Base-by-base conservation (phyloP, 2,797 vertebrate species). In the Sebastes alutus region DNA sequence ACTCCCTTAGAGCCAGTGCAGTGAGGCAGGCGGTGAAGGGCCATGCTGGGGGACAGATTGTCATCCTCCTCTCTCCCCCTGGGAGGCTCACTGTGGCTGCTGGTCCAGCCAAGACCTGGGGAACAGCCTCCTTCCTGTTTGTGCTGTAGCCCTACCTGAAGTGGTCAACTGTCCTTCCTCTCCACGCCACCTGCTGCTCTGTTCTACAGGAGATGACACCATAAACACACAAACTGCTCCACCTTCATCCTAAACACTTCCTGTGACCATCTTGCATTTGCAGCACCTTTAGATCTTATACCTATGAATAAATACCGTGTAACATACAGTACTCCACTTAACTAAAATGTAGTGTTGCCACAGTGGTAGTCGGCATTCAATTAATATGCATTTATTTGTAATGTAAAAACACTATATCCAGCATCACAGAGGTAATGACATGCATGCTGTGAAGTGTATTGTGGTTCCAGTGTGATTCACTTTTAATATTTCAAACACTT, bases 1-100 rank as follows among this genome's bases (percentile, higher is more conserved):
- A 35, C 90, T 91, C 94, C 92, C 92, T 82, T 69, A 88, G 92
- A 93, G 92, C 85, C 90, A 81, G 91, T 80, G 92, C 91, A 92
- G 88, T 93, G 91, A 93, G 94, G 94, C 91, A 88, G 93, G 94
- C 80, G 86, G 88, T 87, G 90, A 92, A 92, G 93, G 89, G 88
- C 46, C 91, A 92, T 94, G 93, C 94, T 94, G 94, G 84, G 93
- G 95, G 94, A 96, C 95, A 96, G 95, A 96, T 95, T 96, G 95
- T 87, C 94, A 79, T 95, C 92, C 94, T 94, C 92, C 94, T 73
- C 74, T 88, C 92, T 93, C 92, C 94, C 93, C 93, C 92, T 91
- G 91, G 87, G 93, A 92, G 89, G 88, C 91, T 92, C 92, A 92
- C 93, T 85, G 94, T 95, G 93, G 90, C 89, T 88, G 79, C 81